Conservation (phyloP, 2,888 invertebrate genomes). For the Aphodius sticticus region DNA sequence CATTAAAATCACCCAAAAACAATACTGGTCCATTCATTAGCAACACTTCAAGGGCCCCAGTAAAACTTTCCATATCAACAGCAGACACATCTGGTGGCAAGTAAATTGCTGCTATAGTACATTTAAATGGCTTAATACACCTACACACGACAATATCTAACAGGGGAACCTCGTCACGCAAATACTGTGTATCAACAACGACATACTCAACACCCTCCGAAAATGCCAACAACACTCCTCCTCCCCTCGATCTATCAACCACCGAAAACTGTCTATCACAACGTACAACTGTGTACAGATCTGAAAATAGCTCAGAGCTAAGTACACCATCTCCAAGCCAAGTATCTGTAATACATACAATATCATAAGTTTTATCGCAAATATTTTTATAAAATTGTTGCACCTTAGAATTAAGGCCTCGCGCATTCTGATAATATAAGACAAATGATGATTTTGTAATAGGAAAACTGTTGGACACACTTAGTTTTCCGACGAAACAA, state of each 20-base stretch:
- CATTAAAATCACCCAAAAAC: not conserved
- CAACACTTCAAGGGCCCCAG: not conserved
- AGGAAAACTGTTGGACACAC: constrained; percentile 4
- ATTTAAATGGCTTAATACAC: not conserved
- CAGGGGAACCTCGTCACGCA: not conserved
- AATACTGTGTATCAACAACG: not conserved
- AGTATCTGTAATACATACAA: not conserved
- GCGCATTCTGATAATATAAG: not conserved
- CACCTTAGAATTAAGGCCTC: not conserved
- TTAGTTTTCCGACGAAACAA: constrained; percentile 4
- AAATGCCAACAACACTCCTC: not conserved
- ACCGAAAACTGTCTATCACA: not conserved
- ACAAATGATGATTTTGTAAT: not conserved
- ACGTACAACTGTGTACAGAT: not conserved
- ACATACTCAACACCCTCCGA: not conserved
- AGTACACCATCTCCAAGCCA: not conserved
- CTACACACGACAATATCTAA: constrained; percentile 17
- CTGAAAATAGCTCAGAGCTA: not conserved
- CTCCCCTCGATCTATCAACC: not conserved
- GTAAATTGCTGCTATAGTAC: not conserved
- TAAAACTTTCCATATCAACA: not conserved
- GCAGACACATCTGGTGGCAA: not conserved
- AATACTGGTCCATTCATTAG: not conserved
- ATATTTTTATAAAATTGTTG: not conserved
- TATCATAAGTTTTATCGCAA: not conserved